phyloP scores from a whole-genome alignment of 2,113 vertebrate genomes.

The Antennarius striatus region DNA sequence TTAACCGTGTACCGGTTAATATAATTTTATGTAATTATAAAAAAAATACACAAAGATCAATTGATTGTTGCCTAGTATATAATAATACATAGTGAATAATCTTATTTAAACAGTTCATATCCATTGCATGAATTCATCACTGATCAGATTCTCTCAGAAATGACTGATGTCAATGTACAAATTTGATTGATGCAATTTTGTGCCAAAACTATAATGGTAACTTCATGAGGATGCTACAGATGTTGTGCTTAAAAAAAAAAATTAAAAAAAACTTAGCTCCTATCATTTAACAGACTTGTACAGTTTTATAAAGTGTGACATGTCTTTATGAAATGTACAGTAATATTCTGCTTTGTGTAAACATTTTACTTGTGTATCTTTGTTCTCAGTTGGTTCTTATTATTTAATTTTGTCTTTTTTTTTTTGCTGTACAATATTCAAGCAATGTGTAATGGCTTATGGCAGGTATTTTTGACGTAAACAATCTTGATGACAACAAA shows the following conservation, averaged over 20 bases:
- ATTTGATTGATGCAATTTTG: constrained; percentile 67
- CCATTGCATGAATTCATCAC: constrained; percentile 42
- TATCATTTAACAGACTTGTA: constrained; percentile 77
- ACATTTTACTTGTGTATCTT: constrained; percentile 65
- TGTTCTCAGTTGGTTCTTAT: constrained; percentile 58
- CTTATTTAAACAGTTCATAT: constrained; percentile 41
- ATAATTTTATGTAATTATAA: constrained; percentile 44
- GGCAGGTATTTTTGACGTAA: constrained; percentile 63
- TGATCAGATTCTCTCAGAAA: constrained; percentile 44
- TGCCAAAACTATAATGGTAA: constrained; percentile 78
- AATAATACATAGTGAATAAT: constrained; percentile 21
- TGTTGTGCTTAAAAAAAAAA: constrained; percentile 50
- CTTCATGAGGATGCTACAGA: constrained; percentile 63
- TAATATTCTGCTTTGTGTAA: constrained; percentile 67
- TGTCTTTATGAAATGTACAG: constrained; percentile 77
- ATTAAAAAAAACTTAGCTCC: constrained; percentile 41
- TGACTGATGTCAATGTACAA: constrained; percentile 51
- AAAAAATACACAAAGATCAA: constrained; percentile 30
- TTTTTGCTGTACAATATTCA: constrained; percentile 70
- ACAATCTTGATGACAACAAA: constrained; percentile 65
- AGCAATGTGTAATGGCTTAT: constrained; percentile 70
- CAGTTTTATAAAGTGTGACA: constrained; percentile 78
- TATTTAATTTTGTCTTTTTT: constrained; percentile 59
- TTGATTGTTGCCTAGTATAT: constrained; percentile 52
- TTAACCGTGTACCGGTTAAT: constrained; percentile 40